Conservation (phyloP, 1,140 invertebrate genomes). For the Drosophila yakuba region DNA sequence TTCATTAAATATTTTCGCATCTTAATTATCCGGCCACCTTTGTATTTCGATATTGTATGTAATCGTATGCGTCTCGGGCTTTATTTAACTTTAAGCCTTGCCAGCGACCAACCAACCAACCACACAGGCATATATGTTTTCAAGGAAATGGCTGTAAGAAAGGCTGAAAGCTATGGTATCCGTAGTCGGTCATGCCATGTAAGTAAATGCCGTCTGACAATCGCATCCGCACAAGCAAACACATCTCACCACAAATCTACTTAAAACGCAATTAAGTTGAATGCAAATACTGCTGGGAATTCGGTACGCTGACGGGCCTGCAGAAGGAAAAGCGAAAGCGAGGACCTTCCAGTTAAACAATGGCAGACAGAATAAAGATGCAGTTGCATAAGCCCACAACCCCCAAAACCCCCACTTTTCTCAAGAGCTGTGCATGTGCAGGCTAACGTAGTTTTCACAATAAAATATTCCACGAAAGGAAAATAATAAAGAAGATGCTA, state of each 20-base stretch:
- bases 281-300: slow-evolving; percentile 69
- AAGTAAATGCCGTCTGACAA: slow-evolving; percentile 10
- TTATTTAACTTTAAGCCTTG: slow-evolving; percentile 5
- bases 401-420: background rate
- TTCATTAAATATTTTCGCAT: slow-evolving; percentile 21
- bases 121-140: background rate
- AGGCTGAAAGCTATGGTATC: slow-evolving; percentile 6
- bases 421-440: background rate
- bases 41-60: slow-evolving; percentile 5
- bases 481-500: slow-evolving; percentile 26
- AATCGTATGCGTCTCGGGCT: background rate
- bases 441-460: slow-evolving; percentile 52
- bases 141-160: slow-evolving; percentile 27
- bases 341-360: slow-evolving; percentile 64
- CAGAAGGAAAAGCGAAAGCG: slow-evolving; percentile 16
- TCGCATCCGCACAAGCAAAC: slow-evolving; percentile 32
- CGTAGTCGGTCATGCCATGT: background rate
- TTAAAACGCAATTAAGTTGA: slow-evolving; percentile 82
- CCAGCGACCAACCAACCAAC: background rate
- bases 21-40: slow-evolving; percentile 26
- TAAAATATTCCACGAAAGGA: slow-evolving; percentile 50
- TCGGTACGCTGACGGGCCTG: slow-evolving; percentile 31
- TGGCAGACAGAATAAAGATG: slow-evolving; percentile 36
- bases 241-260: slow-evolving; percentile 77
- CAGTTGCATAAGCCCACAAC: slow-evolving; percentile 15